Percentiles rank a stretch among this genome's conserved stretches.
Conservation (phyloP, 1,140 invertebrate genomes). For the Agrilus planipennis region DNA sequence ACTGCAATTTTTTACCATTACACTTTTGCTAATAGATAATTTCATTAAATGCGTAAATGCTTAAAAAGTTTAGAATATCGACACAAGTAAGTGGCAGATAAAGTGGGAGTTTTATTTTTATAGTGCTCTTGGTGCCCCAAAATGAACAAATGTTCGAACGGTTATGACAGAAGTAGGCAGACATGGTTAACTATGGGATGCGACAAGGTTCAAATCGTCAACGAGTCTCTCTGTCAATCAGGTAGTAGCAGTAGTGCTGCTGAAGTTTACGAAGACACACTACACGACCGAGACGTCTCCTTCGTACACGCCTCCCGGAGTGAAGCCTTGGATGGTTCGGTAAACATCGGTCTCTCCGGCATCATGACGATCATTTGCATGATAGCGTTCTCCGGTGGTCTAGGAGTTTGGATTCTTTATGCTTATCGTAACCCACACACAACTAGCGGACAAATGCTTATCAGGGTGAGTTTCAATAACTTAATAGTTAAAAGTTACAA, state of each 20-base stretch:
- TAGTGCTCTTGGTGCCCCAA: constrained; percentile 81
- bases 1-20: background rate
- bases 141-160: constrained; percentile 72
- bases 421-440: constrained; percentile 94
- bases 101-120: constrained; percentile 21
- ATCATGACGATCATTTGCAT: constrained; percentile 55
- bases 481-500: background rate
- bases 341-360: constrained; percentile 42
- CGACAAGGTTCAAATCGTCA: constrained; percentile 32
- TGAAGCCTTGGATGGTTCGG: constrained; percentile 14
- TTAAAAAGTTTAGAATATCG: too few relatives aligned
- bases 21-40: too few relatives aligned
- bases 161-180: constrained; percentile 78
- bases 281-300: background rate
- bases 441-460: constrained; percentile 87
- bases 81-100: too few relatives aligned
- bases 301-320: background rate
- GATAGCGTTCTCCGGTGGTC: constrained; percentile 43
- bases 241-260: background rate
- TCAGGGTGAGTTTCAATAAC: constrained; percentile 59
- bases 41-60: too few relatives aligned
- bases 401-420: constrained; percentile 72
- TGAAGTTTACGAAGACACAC: background rate
- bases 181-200: constrained; percentile 77
- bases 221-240: constrained; percentile 3